phyloP scores from a whole-genome alignment of 1,140 invertebrate species.

The Microplitis mediator region DNA sequence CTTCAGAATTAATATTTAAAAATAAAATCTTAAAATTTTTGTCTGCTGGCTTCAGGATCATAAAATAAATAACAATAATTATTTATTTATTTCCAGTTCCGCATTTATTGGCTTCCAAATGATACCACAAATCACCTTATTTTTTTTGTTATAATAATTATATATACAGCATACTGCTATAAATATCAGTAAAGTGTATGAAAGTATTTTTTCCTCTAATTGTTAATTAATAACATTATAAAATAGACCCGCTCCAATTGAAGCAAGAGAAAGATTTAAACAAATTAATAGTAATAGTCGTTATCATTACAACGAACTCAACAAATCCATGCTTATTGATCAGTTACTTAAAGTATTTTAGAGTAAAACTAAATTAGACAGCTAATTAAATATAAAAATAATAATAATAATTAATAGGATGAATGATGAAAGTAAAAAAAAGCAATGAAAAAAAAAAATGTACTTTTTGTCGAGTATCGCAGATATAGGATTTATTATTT shows the following conservation, averaged over 20 bases:
- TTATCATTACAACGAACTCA: neutral
- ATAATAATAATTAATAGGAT: neutral
- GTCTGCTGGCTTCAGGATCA: no score
- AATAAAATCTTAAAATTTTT: no score
- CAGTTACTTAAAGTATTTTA: neutral
- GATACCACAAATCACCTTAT: neutral
- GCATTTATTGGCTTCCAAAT: neutral
- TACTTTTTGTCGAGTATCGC: constrained; percentile 50
- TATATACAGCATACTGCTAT: constrained; percentile 11
- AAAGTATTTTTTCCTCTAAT: neutral
- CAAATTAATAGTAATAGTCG: neutral
- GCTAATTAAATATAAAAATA: neutral
- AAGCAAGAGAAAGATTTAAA: no score
- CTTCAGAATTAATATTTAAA: no score
- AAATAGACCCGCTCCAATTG: constrained; percentile 43
- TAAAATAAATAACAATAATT: neutral
- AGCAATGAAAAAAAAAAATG: constrained; percentile 21
- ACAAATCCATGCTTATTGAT: neutral
- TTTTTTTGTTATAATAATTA: neutral
- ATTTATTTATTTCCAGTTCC: neutral
- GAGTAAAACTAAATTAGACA: neutral
- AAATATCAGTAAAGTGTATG: constrained; percentile 1
- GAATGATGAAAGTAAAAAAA: constrained; percentile 10
- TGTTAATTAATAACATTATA: constrained; percentile 35
- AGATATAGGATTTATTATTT: constrained; percentile 58